Base-by-base conservation (phyloP, 2,797 vertebrate genomes). In the Thaleichthys pacificus region DNA sequence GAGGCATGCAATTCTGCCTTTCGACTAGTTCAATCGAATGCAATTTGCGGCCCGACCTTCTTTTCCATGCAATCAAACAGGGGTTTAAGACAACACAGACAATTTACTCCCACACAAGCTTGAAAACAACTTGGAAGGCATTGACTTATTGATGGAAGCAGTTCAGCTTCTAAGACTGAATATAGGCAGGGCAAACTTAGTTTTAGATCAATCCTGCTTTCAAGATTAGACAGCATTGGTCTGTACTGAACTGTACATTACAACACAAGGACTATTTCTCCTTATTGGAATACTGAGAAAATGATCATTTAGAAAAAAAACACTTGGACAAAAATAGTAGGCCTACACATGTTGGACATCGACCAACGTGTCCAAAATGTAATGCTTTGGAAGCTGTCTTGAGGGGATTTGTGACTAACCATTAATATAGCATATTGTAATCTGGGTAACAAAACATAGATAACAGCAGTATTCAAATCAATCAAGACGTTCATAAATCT, bases 401-500 rank as follows among this genome's bases (percentile, higher is more conserved):
- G 15, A 56, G 19, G 19, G 4, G 9, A 19, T 3, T 2, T 56
- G 5, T n/a, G 17, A 56, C 4, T 6, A 56, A 9, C 51, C 51
- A 17, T 7, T 56, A 56, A 56, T 56, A 17, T 56, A 56, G 51
- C 1, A 1, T 56, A 56, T 17, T 56, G 19, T 12, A 11, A 47
- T 14, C 11, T 47, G 28, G 28, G 2, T 47, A 47, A 47, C 11
- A 47, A 8, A 47, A 47, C 42, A 38, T 38, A 47, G 42, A 47
- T 14, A 47, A 24, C 65, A 66, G 65, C 22, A n/a, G 42, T 8
- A 56, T 21, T 74, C 21, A 74, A 42, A 38, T 75, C 72, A 68
- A 35, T 70, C 35, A 51, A 73, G 57, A n/a, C 0, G 38, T 15
- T 32, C 57, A 30, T 63, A 57, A 70, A 67, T 56, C 19, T 4